Percentiles rank a stretch among this genome's conserved stretches.
Evolutionary conservation across 2,113 vertebrate species (phyloP).

Genomic region (Cephalophus harveyi): DNA sequence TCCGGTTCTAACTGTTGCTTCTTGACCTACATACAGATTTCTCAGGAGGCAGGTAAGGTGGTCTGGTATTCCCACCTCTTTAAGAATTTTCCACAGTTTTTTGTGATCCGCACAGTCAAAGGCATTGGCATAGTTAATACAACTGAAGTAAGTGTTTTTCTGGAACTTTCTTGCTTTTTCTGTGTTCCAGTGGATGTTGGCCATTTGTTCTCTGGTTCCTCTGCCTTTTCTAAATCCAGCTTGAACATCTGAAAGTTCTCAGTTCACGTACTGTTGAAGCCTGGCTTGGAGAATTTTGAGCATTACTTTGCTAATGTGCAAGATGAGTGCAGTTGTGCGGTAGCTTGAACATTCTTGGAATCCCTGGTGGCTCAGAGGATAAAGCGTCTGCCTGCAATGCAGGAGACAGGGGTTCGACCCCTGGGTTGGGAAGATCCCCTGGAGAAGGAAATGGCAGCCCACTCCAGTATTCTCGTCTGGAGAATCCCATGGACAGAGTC

Average conservation of each 20-base stretch:
- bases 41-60: not conserved
- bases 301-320: not conserved
- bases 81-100: not conserved
- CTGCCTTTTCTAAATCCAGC: not conserved
- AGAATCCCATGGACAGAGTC: no score
- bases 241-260: not conserved
- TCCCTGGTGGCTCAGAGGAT: no score
- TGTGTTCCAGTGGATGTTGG: not conserved
- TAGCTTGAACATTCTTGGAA: not conserved
- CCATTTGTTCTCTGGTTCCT: not conserved
- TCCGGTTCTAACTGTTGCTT: not conserved
- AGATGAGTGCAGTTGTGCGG: accelerated
- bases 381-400: no score
- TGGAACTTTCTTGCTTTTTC: not conserved
- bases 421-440: no score
- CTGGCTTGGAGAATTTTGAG: not conserved
- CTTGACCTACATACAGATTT: not conserved
- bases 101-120: not conserved
- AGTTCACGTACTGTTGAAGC: not conserved
- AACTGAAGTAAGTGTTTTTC: not conserved
- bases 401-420: no score
- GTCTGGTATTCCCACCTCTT: not conserved
- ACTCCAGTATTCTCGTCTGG: no score
- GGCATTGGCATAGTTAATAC: not conserved
- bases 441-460: no score